These are phyloP conservation scores for Vandiemenella viatica DNA, from an alignment of 2,888 invertebrate species.

Conservation along the genomic window DNA sequence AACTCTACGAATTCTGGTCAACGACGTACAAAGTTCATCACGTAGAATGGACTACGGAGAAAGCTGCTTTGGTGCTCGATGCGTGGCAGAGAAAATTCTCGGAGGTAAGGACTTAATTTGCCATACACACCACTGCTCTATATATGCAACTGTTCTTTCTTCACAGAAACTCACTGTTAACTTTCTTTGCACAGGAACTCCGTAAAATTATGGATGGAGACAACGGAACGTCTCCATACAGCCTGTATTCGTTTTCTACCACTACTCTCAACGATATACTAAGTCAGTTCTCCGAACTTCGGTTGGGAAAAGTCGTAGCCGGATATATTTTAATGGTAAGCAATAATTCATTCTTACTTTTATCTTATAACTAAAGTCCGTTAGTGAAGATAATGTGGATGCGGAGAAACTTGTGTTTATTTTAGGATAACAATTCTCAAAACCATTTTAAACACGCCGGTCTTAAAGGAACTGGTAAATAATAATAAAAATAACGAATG, in stretches of 20 bases:
- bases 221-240: constrained; percentile 43
- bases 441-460: too few species aligned
- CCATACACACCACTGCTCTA: not conserved
- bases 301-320: constrained; percentile 63
- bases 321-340: constrained; percentile 75
- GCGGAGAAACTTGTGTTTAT: too few species aligned
- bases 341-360: constrained; percentile 9
- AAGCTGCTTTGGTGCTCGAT: constrained; percentile 76
- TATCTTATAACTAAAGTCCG: too few species aligned
- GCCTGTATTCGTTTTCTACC: constrained; percentile 74
- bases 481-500: too few species aligned
- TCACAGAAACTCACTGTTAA: constrained; percentile 5
- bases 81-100: constrained; percentile 79
- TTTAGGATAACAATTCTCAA: too few species aligned
- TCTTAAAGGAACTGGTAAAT: too few species aligned
- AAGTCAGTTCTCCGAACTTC: constrained; percentile 78
- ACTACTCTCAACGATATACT: constrained; percentile 84
- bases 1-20: constrained; percentile 77
- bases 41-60: constrained; percentile 83
- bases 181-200: constrained; percentile 40
- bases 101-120: constrained; percentile 24
- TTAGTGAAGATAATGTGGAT: too few species aligned
- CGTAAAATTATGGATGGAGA: constrained; percentile 43
- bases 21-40: constrained; percentile 78
- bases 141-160: not conserved